phyloP scores from a whole-genome alignment of 2,113 vertebrate genomes.

The Phalacrocorax brasilianus region DNA sequence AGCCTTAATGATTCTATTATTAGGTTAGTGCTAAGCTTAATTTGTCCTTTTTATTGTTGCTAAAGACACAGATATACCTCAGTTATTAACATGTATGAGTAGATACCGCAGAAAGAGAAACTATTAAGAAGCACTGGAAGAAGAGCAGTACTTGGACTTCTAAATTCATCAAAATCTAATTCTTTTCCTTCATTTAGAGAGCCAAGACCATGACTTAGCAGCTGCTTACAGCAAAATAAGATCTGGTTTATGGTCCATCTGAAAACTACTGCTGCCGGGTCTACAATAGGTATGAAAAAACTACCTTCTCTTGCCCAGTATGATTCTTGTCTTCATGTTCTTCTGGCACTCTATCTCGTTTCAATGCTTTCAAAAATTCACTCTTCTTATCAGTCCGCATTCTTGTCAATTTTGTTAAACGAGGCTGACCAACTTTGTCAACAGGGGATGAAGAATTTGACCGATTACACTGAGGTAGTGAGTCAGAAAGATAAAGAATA shows the following conservation, averaged over 20 bases:
- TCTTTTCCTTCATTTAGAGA: neutral
- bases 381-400: conserved; percentile 78
- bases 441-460: conserved; percentile 80
- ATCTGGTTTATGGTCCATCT: neutral
- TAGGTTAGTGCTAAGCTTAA: neutral
- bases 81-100: neutral
- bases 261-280: neutral
- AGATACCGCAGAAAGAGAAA: neutral
- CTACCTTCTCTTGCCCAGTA: conserved; percentile 73
- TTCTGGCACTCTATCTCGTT: conserved; percentile 72
- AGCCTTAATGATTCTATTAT: neutral
- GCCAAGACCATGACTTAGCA: neutral
- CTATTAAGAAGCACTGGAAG: neutral
- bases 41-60: neutral
- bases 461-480: conserved; percentile 56
- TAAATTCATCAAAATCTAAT: neutral
- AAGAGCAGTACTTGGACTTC: neutral
- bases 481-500: neutral
- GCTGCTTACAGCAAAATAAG: neutral
- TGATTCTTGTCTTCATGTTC: conserved; percentile 65
- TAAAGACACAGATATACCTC: neutral
- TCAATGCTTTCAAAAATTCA: conserved; percentile 79
- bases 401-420: conserved; percentile 77
- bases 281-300: neutral
- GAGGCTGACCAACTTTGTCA: conserved; percentile 76